Percentiles rank a stretch among this genome's conserved stretches.
These are phyloP conservation scores for Enteromius treurensis DNA, from an alignment of 2,797 vertebrate species.

Conservation along the genomic window DNA sequence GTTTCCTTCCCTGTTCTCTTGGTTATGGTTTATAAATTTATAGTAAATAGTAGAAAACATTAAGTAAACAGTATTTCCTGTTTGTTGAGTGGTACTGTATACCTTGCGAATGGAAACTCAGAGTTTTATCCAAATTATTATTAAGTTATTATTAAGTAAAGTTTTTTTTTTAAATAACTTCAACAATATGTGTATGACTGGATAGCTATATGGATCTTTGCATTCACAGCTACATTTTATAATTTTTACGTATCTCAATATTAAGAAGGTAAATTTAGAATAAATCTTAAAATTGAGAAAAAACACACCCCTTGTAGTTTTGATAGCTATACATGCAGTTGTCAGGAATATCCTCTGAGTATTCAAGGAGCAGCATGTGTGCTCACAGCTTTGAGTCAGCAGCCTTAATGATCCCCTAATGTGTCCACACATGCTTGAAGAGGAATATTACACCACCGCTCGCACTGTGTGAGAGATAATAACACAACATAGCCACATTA, in stretches of 20 bases:
- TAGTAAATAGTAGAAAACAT: background rate
- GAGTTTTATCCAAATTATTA: background rate
- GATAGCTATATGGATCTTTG: background rate
- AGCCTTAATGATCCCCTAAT: conserved; percentile 56
- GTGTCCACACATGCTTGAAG: conserved; percentile 38
- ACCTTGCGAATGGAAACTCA: background rate
- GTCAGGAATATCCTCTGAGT: conserved; percentile 55
- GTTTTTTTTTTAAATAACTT: background rate
- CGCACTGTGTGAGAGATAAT: conserved; percentile 36
- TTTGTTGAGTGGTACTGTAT: background rate
- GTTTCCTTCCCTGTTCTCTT: background rate
- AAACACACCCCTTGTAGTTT: conserved; percentile 33
- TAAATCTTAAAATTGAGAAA: background rate
- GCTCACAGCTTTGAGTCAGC: conserved; percentile 63
- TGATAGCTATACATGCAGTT: conserved; percentile 44
- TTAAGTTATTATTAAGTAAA: background rate
- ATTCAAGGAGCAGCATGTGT: conserved; percentile 60
- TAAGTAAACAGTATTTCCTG: background rate
- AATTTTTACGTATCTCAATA: conserved; percentile 11
- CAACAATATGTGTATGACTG: background rate
- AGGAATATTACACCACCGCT: conserved; percentile 24
- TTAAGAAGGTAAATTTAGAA: conserved; percentile 26
- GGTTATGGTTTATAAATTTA: background rate
- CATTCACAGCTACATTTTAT: background rate
- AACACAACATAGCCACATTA: conserved; percentile 31